These are phyloP conservation scores for Pachycephus smyrnensis DNA, from an alignment of 2,888 invertebrate genomes.

Conservation along the genomic window DNA sequence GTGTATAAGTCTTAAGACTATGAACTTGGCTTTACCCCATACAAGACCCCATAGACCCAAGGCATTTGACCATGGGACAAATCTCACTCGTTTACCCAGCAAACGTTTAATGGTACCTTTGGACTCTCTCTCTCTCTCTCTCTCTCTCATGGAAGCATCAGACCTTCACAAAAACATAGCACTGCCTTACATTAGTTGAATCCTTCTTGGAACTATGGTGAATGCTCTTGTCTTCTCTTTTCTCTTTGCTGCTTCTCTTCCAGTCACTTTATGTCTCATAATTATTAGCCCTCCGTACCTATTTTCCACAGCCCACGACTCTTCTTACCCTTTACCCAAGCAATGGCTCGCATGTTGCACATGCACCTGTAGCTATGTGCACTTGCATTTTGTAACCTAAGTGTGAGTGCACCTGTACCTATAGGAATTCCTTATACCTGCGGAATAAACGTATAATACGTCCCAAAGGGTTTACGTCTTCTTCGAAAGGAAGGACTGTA, in stretches of 20 bases:
- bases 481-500: constrained; percentile 42
- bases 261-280: constrained; percentile 64
- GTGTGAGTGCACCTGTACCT: constrained; percentile 9
- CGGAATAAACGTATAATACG: constrained; percentile 60
- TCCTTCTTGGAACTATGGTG: constrained; percentile 40
- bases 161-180: constrained; percentile 51
- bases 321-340: constrained; percentile 29
- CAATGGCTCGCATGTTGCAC: constrained; percentile 19
- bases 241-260: constrained; percentile 18
- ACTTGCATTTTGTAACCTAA: constrained; percentile 20
- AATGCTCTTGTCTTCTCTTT: constrained; percentile 26
- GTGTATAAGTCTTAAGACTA: neutral
- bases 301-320: constrained; percentile 40
- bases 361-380: constrained; percentile 21
- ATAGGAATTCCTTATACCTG: constrained; percentile 26
- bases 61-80: constrained; percentile 43
- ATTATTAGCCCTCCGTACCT: constrained; percentile 59
- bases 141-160: constrained; percentile 26
- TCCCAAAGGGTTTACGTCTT: constrained; percentile 56
- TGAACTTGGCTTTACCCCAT: neutral
- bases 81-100: constrained; percentile 27
- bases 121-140: neutral
- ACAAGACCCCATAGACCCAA: constrained; percentile 34
- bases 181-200: constrained; percentile 42
- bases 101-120: constrained; percentile 17